Evolutionary conservation across 2,888 invertebrate species (phyloP).

Genomic region (Candidula unifasciata): DNA sequence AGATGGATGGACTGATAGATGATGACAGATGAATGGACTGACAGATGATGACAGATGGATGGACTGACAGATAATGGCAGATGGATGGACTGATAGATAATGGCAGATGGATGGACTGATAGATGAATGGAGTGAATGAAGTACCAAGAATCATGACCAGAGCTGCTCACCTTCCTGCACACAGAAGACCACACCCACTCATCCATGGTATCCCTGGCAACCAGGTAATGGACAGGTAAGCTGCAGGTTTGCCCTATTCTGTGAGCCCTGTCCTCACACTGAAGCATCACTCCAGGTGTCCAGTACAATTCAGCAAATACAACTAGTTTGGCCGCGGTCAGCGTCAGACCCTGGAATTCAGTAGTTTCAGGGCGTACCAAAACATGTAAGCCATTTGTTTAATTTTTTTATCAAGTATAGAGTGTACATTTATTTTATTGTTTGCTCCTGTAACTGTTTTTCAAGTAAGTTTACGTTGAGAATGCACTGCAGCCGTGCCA

Average conservation of each 20-base stretch:
- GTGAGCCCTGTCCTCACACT: slow-evolving; percentile 77
- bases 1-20: no score
- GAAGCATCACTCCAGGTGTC: slow-evolving; percentile 76
- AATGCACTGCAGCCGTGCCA: no score
- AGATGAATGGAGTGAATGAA: background rate
- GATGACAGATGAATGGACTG: no score
- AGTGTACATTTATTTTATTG: no score
- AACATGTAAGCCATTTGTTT: no score
- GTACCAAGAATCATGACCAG: background rate
- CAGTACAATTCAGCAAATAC: slow-evolving; percentile 78
- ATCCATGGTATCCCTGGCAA: slow-evolving; percentile 76
- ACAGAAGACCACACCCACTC: slow-evolving; percentile 76
- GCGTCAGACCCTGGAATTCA: slow-evolving; percentile 71
- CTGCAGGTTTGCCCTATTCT: slow-evolving; percentile 74
- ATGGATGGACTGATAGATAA: background rate
- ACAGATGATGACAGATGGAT: background rate
- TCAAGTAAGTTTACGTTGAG: no score
- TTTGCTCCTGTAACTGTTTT: no score
- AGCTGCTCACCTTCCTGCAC: slow-evolving; percentile 70
- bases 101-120: background rate
- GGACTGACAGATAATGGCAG: background rate
- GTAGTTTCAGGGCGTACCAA: background rate
- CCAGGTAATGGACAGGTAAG: slow-evolving; percentile 75
- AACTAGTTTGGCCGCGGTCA: slow-evolving; percentile 75
- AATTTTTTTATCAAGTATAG: no score